These are phyloP conservation scores for Andricus curvator DNA, from an alignment of 2,888 invertebrate species.

Conservation along the genomic window DNA sequence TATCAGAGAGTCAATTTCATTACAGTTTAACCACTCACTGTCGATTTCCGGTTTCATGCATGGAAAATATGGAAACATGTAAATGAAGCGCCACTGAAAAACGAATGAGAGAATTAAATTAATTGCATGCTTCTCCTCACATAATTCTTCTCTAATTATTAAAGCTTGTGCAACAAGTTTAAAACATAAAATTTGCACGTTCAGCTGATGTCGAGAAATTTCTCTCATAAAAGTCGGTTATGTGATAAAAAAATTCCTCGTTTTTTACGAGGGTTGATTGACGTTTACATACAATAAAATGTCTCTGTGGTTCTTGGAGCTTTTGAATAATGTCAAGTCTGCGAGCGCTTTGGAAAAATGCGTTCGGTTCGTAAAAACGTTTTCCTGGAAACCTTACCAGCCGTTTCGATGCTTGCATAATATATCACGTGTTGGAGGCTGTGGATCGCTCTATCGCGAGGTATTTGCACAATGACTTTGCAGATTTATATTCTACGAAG, in stretches of 20 bases:
- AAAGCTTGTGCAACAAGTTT: not conserved
- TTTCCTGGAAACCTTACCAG: conserved; percentile 26
- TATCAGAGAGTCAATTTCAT: not conserved
- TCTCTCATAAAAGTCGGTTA: too few relatives aligned
- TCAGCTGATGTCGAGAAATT: too few relatives aligned
- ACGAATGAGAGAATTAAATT: not conserved
- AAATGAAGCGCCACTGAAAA: not conserved
- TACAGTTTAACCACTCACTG: not conserved
- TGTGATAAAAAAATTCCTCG: too few relatives aligned
- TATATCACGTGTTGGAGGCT: conserved; percentile 15
- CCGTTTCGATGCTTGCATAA: conserved; percentile 38
- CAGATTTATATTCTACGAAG: conserved; percentile 20
- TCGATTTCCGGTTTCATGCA: not conserved
- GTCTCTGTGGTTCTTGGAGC: not conserved
- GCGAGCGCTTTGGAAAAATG: not conserved
- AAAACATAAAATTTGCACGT: not conserved
- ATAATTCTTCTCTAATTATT: not conserved
- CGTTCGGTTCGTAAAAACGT: conserved; percentile 12
- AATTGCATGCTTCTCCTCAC: not conserved
- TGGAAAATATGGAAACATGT: not conserved
- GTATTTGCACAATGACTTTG: conserved; percentile 37
- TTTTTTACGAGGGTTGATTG: not conserved
- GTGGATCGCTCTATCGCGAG: conserved; percentile 25
- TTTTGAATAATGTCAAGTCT: conserved; percentile 20
- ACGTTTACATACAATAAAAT: not conserved